These are phyloP conservation scores for Lasioglossum calceatum DNA, from an alignment of 2,888 invertebrate genomes.

Conservation along the genomic window DNA sequence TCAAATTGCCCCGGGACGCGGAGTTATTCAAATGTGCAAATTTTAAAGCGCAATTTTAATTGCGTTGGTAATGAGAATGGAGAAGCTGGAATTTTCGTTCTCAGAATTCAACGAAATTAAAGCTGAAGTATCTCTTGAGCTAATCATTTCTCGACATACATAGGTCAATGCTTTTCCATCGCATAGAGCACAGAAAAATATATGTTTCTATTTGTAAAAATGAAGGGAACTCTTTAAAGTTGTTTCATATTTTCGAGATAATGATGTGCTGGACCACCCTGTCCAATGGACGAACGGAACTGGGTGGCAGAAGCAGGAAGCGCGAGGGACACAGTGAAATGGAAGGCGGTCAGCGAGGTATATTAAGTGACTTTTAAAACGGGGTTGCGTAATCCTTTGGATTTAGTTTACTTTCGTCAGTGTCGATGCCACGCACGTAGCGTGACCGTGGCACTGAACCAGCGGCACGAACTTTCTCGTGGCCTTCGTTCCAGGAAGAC, in stretches of 20 bases:
- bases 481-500: conserved; percentile 75
- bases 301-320: background rate
- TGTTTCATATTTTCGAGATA: background rate
- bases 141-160: too few species aligned
- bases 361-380: conserved; percentile 77
- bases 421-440: conserved; percentile 79
- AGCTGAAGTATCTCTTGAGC: too few species aligned
- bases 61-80: background rate
- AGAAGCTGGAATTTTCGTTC: too few species aligned
- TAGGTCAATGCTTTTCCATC: too few species aligned
- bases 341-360: conserved; percentile 59
- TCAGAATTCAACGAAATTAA: too few species aligned
- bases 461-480: conserved; percentile 80
- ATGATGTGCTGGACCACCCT: too few species aligned
- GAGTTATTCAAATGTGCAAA: background rate
- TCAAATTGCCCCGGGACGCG: background rate
- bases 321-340: conserved; percentile 9
- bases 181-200: too few species aligned
- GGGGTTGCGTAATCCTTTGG: conserved; percentile 78
- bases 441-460: conserved; percentile 83
- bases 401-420: conserved; percentile 81
- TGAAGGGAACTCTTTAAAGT: too few species aligned
- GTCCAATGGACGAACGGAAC: background rate
- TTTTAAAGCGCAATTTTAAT: background rate
- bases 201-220: too few species aligned